These are phyloP conservation scores for Cygnus olor DNA, from an alignment of 2,797 vertebrate species.

Conservation along the genomic window DNA sequence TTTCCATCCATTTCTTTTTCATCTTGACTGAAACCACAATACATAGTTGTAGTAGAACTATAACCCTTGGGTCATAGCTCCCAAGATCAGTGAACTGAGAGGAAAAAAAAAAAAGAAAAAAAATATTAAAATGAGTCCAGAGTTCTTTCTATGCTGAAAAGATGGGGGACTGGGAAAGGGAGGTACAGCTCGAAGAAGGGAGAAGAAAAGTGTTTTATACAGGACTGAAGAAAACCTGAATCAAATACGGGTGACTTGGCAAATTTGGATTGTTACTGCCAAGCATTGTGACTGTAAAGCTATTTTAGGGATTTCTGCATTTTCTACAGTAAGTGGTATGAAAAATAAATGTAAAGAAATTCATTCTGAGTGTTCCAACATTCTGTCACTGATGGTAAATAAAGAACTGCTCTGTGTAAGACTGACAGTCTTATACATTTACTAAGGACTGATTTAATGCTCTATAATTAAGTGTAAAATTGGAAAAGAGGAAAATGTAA, in stretches of 20 bases:
- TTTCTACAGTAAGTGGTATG: neutral
- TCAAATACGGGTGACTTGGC: neutral
- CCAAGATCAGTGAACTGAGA: neutral
- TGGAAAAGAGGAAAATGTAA: conserved; percentile 44
- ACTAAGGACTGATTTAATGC: conserved; percentile 1
- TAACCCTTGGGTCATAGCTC: neutral
- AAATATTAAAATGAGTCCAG: neutral
- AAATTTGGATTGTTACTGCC: neutral
- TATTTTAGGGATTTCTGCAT: neutral
- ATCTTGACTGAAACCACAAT: neutral
- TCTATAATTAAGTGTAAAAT: conserved; percentile 62
- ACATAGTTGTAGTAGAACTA: neutral
- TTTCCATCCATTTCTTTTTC: neutral
- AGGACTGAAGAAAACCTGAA: neutral
- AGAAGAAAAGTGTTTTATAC: neutral
- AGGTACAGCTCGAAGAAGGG: neutral
- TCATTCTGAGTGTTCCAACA: neutral
- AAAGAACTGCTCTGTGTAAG: neutral
- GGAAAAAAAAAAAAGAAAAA: neutral
- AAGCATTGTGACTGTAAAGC: neutral
- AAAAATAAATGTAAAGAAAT: conserved; percentile 33
- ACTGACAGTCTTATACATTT: neutral
- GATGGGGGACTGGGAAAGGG: no score
- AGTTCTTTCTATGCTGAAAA: neutral
- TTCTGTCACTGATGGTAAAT: conserved; percentile 1